Conservation (phyloP, 2,888 invertebrate genomes). For the Andrena hattorfiana region DNA sequence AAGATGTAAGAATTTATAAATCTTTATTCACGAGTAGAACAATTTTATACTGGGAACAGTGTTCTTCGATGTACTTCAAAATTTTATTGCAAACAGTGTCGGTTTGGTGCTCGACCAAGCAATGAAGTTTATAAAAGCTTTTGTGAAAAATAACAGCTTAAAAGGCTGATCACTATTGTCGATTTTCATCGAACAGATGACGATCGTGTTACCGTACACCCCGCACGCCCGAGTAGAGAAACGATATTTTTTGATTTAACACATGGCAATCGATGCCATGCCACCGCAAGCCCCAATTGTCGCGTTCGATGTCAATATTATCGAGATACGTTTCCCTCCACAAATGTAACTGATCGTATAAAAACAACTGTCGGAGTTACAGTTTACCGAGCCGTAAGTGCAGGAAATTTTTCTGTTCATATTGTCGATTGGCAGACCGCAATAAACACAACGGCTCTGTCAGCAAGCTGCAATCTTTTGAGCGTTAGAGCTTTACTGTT, state of each 20-base stretch:
- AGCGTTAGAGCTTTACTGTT: not conserved
- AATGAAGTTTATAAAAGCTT: not conserved
- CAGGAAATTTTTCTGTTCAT: not conserved
- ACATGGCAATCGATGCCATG: not conserved
- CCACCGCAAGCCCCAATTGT: not conserved
- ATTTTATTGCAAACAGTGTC: not conserved
- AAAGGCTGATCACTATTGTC: not conserved
- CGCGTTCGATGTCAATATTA: conserved; percentile 5
- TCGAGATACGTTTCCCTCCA: not conserved
- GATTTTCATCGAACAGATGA: not conserved
- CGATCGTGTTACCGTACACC: too few species aligned
- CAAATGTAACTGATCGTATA: not conserved
- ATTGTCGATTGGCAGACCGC: not conserved
- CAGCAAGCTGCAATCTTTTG: not conserved
- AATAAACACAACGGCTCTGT: conserved; percentile 5
- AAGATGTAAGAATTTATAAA: too few species aligned
- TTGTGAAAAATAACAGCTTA: not conserved
- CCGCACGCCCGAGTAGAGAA: not conserved
- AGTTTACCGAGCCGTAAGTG: not conserved
- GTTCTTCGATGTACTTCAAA: not conserved
- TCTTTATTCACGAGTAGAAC: too few species aligned
- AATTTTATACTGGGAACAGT: too few species aligned
- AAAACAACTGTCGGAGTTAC: not conserved
- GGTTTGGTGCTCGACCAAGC: not conserved
- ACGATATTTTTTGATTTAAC: not conserved